Percentiles rank a stretch among this genome's conserved stretches.
Conservation (phyloP, 2,113 vertebrate genomes). For the Salvelinus sp. region DNA sequence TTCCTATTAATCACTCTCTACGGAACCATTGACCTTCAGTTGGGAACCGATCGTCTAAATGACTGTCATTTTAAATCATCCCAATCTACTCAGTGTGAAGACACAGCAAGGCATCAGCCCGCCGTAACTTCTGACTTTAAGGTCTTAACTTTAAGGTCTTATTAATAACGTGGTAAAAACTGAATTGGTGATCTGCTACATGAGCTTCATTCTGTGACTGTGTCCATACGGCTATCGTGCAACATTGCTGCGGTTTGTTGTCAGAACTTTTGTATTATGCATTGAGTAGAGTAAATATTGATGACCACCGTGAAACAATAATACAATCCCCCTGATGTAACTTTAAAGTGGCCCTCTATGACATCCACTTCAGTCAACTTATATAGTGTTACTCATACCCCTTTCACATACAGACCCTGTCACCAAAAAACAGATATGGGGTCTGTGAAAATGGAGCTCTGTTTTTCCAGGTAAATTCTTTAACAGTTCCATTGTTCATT, state of each 20-base stretch:
- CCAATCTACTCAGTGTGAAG: neutral
- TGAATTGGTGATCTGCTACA: too few relatives aligned
- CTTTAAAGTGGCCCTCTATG: neutral
- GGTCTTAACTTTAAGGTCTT: too few relatives aligned
- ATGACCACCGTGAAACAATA: neutral
- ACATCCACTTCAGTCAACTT: neutral
- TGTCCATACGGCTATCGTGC: too few relatives aligned
- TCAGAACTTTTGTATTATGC: too few relatives aligned
- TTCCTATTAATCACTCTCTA: neutral
- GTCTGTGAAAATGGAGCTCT: too few relatives aligned
- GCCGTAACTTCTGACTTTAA: neutral
- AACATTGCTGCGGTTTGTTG: too few relatives aligned
- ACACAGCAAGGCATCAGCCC: neutral
- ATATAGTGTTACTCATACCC: neutral
- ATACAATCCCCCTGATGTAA: neutral
- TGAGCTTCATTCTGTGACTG: too few relatives aligned
- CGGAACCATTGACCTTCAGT: constrained; percentile 16
- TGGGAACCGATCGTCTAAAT: constrained; percentile 10
- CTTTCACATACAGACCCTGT: neutral
- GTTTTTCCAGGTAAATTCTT: too few relatives aligned
- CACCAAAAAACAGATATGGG: too few relatives aligned
- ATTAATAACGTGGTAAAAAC: too few relatives aligned
- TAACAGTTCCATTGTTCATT: too few relatives aligned
- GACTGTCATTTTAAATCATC: constrained; percentile 15
- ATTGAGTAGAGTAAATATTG: neutral